Evolutionary conservation across 2,888 invertebrate species (phyloP).

Genomic region (Cotesia congregata): DNA sequence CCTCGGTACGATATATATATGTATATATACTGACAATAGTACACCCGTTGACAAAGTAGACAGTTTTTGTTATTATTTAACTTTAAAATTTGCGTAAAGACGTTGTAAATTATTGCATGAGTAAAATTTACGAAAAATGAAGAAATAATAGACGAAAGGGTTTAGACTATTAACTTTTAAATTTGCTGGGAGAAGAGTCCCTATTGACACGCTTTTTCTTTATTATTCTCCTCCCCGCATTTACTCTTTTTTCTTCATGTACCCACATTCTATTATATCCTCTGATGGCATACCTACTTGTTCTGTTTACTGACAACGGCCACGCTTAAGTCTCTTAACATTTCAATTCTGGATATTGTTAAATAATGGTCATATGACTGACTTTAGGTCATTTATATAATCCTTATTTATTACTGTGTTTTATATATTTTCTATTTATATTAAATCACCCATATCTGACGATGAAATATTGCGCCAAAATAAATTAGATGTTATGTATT

Average conservation of each 20-base stretch:
- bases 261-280: not conserved
- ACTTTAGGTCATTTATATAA: constrained; percentile 35
- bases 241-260: not conserved
- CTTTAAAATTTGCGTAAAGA: constrained; percentile 59
- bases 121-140: constrained; percentile 54
- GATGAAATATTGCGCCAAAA: not conserved
- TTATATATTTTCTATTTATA: constrained; percentile 22
- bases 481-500: not conserved
- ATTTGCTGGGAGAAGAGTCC: constrained; percentile 32
- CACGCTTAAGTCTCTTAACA: not conserved
- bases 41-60: not conserved
- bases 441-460: not conserved
- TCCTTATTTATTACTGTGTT: constrained; percentile 44
- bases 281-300: not conserved
- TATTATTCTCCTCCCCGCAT: not conserved
- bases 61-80: constrained; percentile 16
- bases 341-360: not conserved
- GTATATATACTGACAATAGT: not conserved
- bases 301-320: not conserved
- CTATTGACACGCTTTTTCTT: constrained; percentile 33
- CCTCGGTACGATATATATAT: not conserved
- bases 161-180: constrained; percentile 38
- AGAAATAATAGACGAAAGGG: constrained; percentile 33
- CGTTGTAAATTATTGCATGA: constrained; percentile 57
- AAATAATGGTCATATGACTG: not conserved